Percentiles rank a stretch among this genome's conserved stretches.
Evolutionary conservation across 2,113 vertebrate species (phyloP).

Genomic region (Ellobius talpinus): DNA sequence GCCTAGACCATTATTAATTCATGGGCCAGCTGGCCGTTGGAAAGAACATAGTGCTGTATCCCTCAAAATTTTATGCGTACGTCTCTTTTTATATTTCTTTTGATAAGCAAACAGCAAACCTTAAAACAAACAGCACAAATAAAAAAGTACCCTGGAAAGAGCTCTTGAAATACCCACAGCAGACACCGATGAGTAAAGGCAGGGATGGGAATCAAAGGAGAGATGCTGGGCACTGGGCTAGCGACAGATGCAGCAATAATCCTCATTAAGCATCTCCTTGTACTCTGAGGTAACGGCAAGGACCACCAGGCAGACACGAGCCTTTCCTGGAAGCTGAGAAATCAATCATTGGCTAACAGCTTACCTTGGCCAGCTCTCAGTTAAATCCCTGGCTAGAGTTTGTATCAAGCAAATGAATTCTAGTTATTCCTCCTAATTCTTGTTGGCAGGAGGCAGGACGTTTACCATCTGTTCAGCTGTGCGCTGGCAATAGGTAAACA

Average conservation of each 20-base stretch:
- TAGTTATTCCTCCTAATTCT: conserved; percentile 82
- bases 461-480: conserved; percentile 84
- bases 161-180: neutral
- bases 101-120: neutral
- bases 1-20: neutral
- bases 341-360: conserved; percentile 77
- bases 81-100: neutral
- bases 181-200: neutral
- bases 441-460: conserved; percentile 82
- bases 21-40: neutral
- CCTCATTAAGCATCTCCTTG: conserved; percentile 51
- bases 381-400: conserved; percentile 71
- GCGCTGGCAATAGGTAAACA: conserved; percentile 75
- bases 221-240: neutral
- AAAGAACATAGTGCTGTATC: neutral
- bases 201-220: conserved; percentile 26
- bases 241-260: neutral
- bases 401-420: conserved; percentile 76
- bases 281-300: conserved; percentile 55
- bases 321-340: conserved; percentile 66
- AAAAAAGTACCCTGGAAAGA: neutral
- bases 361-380: conserved; percentile 78
- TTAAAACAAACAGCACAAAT: neutral
- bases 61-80: neutral
- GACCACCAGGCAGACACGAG: neutral